Conservation (phyloP, 2,113 vertebrate species). For the Hyaena hyaena region DNA sequence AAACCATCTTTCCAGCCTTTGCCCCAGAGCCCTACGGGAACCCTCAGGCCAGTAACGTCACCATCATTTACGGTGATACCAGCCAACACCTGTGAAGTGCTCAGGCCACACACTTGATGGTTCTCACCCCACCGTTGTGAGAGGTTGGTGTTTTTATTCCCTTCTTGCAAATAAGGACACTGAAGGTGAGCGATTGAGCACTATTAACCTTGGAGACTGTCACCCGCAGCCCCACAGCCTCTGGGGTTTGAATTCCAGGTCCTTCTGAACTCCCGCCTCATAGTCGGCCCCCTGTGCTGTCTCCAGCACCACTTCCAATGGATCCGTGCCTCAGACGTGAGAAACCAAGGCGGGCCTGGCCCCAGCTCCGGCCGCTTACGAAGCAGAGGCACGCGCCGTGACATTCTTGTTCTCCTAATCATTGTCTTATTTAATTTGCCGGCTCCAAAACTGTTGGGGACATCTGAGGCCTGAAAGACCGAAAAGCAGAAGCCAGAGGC, state of each 20-base stretch:
- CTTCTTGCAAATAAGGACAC: background rate
- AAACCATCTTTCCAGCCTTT: background rate
- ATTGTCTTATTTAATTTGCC: background rate
- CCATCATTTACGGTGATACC: accelerated
- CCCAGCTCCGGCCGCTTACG: accelerated
- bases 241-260: background rate
- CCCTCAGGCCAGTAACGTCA: background rate
- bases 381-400: accelerated
- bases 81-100: accelerated
- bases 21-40: accelerated
- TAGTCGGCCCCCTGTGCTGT: background rate
- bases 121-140: accelerated
- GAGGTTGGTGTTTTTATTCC: background rate
- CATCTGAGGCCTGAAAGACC: background rate
- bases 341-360: accelerated
- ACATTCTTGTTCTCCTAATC: too few relatives aligned
- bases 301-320: accelerated
- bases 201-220: background rate
- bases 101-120: accelerated
- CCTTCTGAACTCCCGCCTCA: accelerated
- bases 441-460: accelerated
- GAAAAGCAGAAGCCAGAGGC: background rate
- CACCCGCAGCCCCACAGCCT: background rate
- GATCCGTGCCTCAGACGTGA: background rate
- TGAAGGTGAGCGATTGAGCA: background rate